These are phyloP conservation scores for Delia radicum DNA, from an alignment of 1,140 invertebrate species.

Conservation along the genomic window DNA sequence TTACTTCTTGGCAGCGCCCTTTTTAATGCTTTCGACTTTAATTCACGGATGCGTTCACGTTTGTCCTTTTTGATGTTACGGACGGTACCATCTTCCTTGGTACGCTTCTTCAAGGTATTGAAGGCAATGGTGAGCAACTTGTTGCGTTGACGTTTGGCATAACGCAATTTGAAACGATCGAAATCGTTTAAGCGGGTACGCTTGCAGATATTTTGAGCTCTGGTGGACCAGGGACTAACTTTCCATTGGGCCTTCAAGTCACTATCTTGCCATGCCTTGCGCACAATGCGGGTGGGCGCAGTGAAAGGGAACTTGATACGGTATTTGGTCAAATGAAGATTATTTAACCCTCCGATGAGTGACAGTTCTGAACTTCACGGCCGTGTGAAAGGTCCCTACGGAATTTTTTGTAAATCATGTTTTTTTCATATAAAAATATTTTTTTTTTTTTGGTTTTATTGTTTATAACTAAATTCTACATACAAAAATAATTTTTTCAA, in stretches of 20 bases:
- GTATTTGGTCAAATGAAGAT: constrained; percentile 92
- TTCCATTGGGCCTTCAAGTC: constrained; percentile 79
- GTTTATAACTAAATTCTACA: too few relatives aligned
- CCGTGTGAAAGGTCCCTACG: too few relatives aligned
- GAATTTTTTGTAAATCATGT: too few relatives aligned
- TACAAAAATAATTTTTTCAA: too few relatives aligned
- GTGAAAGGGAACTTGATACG: constrained; percentile 83
- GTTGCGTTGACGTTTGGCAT: constrained; percentile 86
- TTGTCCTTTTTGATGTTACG: constrained; percentile 59
- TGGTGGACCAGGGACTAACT: constrained; percentile 76
- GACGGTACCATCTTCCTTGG: constrained; percentile 60
- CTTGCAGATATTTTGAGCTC: constrained; percentile 80
- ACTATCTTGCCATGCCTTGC: constrained; percentile 83
- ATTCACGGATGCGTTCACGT: constrained; percentile 56
- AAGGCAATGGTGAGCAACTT: constrained; percentile 79
- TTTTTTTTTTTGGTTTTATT: too few relatives aligned
- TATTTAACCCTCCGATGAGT: too few relatives aligned
- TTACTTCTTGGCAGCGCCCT: constrained; percentile 54
- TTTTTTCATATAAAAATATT: too few relatives aligned
- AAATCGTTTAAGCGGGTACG: constrained; percentile 85
- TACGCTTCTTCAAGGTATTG: constrained; percentile 72
- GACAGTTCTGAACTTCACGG: too few relatives aligned
- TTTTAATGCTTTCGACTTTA: constrained; percentile 55
- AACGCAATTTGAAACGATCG: constrained; percentile 92
- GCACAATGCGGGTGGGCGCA: constrained; percentile 79